Conservation (phyloP, 2,113 vertebrate genomes). For the Dunckerocampus dactyliophorus region DNA sequence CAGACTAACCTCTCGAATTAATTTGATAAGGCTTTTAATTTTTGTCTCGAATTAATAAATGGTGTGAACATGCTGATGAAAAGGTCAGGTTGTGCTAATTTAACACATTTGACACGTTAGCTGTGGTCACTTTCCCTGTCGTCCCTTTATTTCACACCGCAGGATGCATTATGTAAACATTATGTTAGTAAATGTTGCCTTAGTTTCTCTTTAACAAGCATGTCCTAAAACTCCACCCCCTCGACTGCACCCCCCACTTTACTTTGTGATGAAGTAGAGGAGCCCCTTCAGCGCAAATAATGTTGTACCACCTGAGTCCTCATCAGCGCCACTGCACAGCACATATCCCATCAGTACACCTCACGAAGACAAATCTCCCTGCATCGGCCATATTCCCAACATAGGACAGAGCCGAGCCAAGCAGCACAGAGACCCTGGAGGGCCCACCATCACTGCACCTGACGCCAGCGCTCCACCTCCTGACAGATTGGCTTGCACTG, state of each 20-base stretch:
- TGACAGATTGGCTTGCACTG: constrained; percentile 64
- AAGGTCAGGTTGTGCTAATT: constrained; percentile 9
- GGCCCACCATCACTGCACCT: constrained; percentile 51
- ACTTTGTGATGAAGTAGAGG: constrained; percentile 64
- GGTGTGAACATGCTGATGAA: constrained; percentile 9
- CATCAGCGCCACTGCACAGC: constrained; percentile 61
- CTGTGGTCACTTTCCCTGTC: constrained; percentile 7
- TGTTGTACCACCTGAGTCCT: constrained; percentile 70
- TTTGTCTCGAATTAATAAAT: constrained; percentile 15
- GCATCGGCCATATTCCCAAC: constrained; percentile 64
- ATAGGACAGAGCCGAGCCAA: constrained; percentile 50
- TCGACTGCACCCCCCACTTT: constrained; percentile 13
- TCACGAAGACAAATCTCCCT: constrained; percentile 73
- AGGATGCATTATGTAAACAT: constrained; percentile 8
- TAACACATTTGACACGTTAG: neutral
- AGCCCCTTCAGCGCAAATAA: constrained; percentile 68
- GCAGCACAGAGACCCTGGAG: constrained; percentile 56
- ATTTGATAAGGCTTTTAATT: constrained; percentile 10
- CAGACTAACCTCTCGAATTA: neutral
- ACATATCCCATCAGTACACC: constrained; percentile 66
- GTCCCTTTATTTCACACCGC: constrained; percentile 2
- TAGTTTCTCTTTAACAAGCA: constrained; percentile 10
- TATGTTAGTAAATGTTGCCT: constrained; percentile 1
- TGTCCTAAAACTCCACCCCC: neutral
- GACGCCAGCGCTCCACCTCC: constrained; percentile 46